A percentile compares a stretch with the other conserved stretches of the same genome.
phyloP scores from a whole-genome alignment of 2,888 invertebrate genomes.

The Drosophila kambysellisi region DNA sequence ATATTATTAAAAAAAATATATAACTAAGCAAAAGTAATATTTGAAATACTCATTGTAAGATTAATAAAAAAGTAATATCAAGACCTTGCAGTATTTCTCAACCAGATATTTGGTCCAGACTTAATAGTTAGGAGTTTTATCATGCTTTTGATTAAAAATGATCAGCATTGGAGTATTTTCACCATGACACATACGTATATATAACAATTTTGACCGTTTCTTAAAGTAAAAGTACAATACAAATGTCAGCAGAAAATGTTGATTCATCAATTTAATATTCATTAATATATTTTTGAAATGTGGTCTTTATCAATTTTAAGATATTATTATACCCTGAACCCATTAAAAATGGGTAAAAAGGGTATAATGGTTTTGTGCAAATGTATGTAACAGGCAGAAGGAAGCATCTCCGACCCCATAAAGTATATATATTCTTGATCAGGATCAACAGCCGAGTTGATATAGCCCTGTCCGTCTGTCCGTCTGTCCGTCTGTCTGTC shows the following conservation, averaged over 20 bases:
- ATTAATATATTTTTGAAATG: neutral
- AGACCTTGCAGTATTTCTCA: neutral
- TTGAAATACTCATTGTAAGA: neutral
- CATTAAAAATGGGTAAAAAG: too few species aligned
- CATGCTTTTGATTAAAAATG: neutral
- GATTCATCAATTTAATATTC: neutral
- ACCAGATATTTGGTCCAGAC: neutral
- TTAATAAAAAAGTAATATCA: neutral
- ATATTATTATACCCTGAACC: too few species aligned
- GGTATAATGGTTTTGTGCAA: too few species aligned
- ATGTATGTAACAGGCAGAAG: too few species aligned
- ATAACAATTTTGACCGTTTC: neutral
- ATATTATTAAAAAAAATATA: neutral
- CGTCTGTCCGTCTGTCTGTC: too few species aligned
- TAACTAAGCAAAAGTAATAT: neutral
- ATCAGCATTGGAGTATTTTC: neutral
- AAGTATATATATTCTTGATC: too few species aligned
- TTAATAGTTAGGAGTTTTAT: neutral
- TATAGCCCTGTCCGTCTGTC: too few species aligned
- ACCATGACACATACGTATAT: too few species aligned
- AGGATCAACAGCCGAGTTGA: too few species aligned
- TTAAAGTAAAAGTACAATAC: neutral
- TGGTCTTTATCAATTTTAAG: neutral
- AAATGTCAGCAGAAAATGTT: neutral
- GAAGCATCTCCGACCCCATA: too few species aligned